Percentiles rank a stretch among this genome's conserved stretches.
Evolutionary conservation across 1,140 invertebrate species (phyloP).

Genomic region (Reticulitermes speratus): DNA sequence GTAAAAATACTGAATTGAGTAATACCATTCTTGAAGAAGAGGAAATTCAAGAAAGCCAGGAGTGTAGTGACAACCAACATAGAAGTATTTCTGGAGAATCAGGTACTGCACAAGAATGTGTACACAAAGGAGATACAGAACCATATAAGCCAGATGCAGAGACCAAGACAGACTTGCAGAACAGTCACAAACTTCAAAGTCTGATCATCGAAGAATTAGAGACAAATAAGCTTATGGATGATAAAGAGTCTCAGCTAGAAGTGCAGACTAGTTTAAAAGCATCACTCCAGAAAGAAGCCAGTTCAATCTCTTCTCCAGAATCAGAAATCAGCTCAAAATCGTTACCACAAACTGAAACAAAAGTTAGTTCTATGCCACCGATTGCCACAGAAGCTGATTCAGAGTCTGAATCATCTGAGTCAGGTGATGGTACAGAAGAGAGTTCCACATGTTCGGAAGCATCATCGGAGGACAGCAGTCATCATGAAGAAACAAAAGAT

Average conservation of each 20-base stretch:
- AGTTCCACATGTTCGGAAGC: conserved; percentile 10
- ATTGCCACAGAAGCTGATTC: conserved; percentile 14
- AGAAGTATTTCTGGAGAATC: neutral
- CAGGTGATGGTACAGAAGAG: neutral
- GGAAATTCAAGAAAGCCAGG: neutral
- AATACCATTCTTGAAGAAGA: neutral
- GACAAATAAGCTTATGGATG: neutral
- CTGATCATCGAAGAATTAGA: neutral
- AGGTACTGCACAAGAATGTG: neutral
- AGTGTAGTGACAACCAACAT: neutral
- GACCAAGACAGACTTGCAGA: neutral
- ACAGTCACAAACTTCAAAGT: neutral
- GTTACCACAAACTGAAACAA: neutral
- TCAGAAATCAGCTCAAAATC: neutral
- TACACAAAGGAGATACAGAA: neutral
- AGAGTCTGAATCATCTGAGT: conserved; percentile 22
- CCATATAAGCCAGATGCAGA: neutral
- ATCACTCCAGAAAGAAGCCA: neutral
- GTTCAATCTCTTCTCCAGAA: neutral
- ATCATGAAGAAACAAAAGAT: conserved; percentile 30
- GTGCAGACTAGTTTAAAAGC: neutral
- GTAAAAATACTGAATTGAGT: neutral
- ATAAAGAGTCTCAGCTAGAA: neutral
- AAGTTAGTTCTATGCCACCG: neutral
- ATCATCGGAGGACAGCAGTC: conserved; percentile 21